Percentiles rank a stretch among this genome's conserved stretches.
These are phyloP conservation scores for Acromyrmex heyeri DNA, from an alignment of 1,140 invertebrate species.

Conservation along the genomic window DNA sequence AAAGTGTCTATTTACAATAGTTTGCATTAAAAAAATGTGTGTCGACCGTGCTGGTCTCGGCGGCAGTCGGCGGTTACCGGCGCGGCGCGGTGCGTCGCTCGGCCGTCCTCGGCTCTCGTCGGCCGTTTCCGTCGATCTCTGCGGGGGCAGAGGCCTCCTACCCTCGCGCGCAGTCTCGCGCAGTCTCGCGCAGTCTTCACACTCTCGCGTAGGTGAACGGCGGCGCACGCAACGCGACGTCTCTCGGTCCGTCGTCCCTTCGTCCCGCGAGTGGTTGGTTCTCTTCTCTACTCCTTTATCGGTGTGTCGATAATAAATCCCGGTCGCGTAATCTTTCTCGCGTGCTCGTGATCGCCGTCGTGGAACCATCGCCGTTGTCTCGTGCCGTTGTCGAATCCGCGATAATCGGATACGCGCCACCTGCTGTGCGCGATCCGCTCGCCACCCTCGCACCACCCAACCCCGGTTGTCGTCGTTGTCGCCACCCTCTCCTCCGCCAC, in stretches of 20 bases:
- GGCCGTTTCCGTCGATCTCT: slow-evolving; percentile 81
- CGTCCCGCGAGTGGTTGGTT: slow-evolving; percentile 19
- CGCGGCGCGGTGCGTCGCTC: slow-evolving; percentile 50
- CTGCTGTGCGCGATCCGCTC: slow-evolving; percentile 40
- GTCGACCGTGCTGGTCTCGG: neutral
- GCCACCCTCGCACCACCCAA: slow-evolving; percentile 50
- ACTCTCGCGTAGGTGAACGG: slow-evolving; percentile 75
- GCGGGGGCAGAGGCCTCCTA: slow-evolving; percentile 82
- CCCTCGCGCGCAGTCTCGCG: slow-evolving; percentile 66
- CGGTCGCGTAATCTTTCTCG: neutral
- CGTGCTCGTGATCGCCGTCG: neutral
- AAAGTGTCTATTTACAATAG: slow-evolving; percentile 16
- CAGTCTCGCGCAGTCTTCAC: slow-evolving; percentile 71
- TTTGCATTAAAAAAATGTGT: neutral
- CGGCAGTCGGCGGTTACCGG: neutral
- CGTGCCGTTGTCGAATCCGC: slow-evolving; percentile 27
- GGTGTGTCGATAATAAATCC: neutral
- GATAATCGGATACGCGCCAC: slow-evolving; percentile 57
- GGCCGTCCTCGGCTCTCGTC: slow-evolving; percentile 70
- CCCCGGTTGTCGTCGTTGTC: slow-evolving; percentile 38
- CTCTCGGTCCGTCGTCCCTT: slow-evolving; percentile 35
- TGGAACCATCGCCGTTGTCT: neutral
- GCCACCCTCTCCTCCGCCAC: neutral
- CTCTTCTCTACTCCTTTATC: neutral
- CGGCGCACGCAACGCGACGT: slow-evolving; percentile 47